phyloP scores from a whole-genome alignment of 2,113 vertebrate species.

The Siniperca knerii region DNA sequence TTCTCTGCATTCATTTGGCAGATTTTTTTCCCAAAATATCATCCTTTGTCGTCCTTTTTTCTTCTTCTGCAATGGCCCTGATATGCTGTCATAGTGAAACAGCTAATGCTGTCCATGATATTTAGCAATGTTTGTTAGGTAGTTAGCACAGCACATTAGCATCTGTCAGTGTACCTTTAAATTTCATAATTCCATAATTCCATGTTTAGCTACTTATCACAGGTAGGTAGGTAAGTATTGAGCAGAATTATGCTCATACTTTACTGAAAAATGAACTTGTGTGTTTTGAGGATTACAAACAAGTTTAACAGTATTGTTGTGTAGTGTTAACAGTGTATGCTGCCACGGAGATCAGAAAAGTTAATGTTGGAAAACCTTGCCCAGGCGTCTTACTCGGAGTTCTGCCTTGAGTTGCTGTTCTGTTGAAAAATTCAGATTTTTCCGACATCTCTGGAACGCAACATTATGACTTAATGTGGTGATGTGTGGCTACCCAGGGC shows the following conservation, averaged over 20 bases:
- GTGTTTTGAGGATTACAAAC: neutral
- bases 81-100: neutral
- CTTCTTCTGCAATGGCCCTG: neutral
- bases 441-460: conserved; percentile 42
- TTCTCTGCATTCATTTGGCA: neutral
- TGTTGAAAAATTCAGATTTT: conserved; percentile 21
- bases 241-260: neutral
- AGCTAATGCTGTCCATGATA: neutral
- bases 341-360: neutral
- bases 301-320: neutral
- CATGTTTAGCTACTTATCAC: neutral
- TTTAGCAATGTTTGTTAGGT: neutral
- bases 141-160: neutral
- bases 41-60: neutral
- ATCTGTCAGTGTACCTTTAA: neutral
- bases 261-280: neutral
- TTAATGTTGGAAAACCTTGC: too few relatives aligned
- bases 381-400: neutral
- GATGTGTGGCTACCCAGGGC: neutral
- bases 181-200: too few relatives aligned
- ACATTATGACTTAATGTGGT: neutral
- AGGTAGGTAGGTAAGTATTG: too few relatives aligned
- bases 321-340: conserved; percentile 30
- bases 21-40: neutral
- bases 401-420: neutral